Percentiles rank a stretch among this genome's conserved stretches.
Conservation (phyloP, 2,797 vertebrate species). For the Xenentodon cancila region DNA sequence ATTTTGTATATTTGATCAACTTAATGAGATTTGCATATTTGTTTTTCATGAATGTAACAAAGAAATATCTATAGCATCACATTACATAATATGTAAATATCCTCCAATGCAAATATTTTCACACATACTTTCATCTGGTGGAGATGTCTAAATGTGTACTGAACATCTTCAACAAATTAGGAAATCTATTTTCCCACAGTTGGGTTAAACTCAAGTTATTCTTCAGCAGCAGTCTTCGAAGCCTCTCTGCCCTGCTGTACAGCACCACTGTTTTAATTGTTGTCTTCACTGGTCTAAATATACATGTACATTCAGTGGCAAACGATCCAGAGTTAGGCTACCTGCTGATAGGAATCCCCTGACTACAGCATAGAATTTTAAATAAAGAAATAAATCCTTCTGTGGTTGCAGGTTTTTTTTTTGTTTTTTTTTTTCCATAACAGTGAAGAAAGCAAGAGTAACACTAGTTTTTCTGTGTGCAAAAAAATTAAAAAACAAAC, state of each 20-base stretch:
- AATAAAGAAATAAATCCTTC: slow-evolving; percentile 25
- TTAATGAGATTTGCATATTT: too few relatives aligned
- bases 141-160: slow-evolving; percentile 19
- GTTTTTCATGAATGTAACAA: too few relatives aligned
- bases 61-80: too few relatives aligned
- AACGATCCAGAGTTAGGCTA: slow-evolving; percentile 54
- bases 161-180: slow-evolving; percentile 42
- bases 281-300: slow-evolving; percentile 62
- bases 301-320: slow-evolving; percentile 59
- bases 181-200: slow-evolving; percentile 62
- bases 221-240: slow-evolving; percentile 49
- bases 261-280: slow-evolving; percentile 54
- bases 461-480: neutral
- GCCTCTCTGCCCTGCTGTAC: slow-evolving; percentile 49
- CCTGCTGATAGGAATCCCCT: slow-evolving; percentile 35
- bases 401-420: slow-evolving; percentile 14
- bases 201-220: slow-evolving; percentile 67
- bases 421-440: slow-evolving; percentile 1
- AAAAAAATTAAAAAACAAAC: slow-evolving; percentile 28
- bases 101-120: slow-evolving; percentile 1
- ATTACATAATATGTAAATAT: neutral
- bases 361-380: slow-evolving; percentile 38
- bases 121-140: neutral
- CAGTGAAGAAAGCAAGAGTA: neutral
- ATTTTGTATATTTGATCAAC: too few relatives aligned